phyloP scores from a whole-genome alignment of 2,888 invertebrate species.

The Apodemia mormo region DNA sequence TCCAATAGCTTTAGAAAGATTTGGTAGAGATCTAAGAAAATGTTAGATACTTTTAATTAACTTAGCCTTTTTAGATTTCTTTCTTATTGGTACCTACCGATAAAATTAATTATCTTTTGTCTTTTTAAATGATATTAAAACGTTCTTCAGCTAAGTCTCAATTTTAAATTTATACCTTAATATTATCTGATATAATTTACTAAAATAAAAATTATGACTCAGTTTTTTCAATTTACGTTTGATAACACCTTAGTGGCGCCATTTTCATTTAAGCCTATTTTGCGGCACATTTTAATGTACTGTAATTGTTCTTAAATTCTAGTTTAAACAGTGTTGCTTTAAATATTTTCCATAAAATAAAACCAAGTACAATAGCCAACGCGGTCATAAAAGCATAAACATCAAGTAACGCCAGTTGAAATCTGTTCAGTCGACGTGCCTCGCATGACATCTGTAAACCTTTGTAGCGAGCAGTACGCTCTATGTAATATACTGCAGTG shows the following conservation, averaged over 20 bases:
- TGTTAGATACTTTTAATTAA: too few species aligned
- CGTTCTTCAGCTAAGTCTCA: too few species aligned
- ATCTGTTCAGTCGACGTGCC: conserved; percentile 39
- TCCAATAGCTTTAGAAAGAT: too few species aligned
- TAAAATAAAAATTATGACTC: too few species aligned
- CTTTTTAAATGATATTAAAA: too few species aligned
- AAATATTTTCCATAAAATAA: conserved; percentile 14
- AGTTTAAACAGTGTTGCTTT: neutral
- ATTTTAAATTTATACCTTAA: too few species aligned
- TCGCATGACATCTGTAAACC: conserved; percentile 46
- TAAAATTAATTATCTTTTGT: too few species aligned
- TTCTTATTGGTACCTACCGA: too few species aligned
- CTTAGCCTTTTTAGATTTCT: too few species aligned
- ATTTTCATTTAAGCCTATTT: neutral
- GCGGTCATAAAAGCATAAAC: conserved; percentile 38
- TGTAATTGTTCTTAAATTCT: conserved; percentile 4
- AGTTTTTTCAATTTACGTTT: too few species aligned
- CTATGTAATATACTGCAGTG: conserved; percentile 50
- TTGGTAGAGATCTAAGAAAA: too few species aligned
- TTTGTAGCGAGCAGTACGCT: conserved; percentile 46
- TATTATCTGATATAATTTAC: too few species aligned
- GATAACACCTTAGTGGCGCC: neutral
- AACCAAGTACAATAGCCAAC: neutral
- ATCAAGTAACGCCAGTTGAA: conserved; percentile 44
- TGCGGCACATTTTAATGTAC: conserved; percentile 6